Percentiles rank a stretch among this genome's conserved stretches.
Conservation (phyloP, 1,140 invertebrate species). For the Cotesia typhae region DNA sequence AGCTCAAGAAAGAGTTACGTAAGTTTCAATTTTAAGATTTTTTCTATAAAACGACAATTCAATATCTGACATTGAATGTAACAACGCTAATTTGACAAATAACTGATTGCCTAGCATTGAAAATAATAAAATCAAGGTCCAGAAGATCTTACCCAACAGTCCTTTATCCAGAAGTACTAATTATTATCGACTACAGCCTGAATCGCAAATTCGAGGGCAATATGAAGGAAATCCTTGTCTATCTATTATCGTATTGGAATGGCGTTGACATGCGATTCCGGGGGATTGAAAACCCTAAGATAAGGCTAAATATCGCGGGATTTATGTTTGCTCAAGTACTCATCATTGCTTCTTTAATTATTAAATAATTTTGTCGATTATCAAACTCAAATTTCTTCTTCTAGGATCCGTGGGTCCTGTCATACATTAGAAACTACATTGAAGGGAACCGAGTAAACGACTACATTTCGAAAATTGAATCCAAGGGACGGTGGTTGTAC, state of each 20-base stretch:
- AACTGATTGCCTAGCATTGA: neutral
- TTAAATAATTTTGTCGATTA: neutral
- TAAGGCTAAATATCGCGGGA: constrained; percentile 44
- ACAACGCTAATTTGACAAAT: neutral
- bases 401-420: too few relatives aligned
- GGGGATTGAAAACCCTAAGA: constrained; percentile 39
- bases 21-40: constrained; percentile 1
- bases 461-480: too few relatives aligned
- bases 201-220: constrained; percentile 29
- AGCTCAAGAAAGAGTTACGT: neutral
- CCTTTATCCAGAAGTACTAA: constrained; percentile 34
- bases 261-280: constrained; percentile 46
- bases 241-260: constrained; percentile 44
- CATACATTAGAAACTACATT: too few relatives aligned
- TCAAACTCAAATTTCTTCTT: too few relatives aligned
- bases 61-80: too few relatives aligned
- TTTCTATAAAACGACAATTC: too few relatives aligned
- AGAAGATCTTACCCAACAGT: constrained; percentile 4
- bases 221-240: constrained; percentile 29
- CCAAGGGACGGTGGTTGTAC: neutral
- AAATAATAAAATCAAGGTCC: neutral
- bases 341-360: constrained; percentile 5
- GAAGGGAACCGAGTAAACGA: too few relatives aligned
- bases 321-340: constrained; percentile 41
- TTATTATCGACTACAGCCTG: constrained; percentile 28